These are phyloP conservation scores for Euura lappo DNA, from an alignment of 1,140 invertebrate genomes.

Conservation along the genomic window DNA sequence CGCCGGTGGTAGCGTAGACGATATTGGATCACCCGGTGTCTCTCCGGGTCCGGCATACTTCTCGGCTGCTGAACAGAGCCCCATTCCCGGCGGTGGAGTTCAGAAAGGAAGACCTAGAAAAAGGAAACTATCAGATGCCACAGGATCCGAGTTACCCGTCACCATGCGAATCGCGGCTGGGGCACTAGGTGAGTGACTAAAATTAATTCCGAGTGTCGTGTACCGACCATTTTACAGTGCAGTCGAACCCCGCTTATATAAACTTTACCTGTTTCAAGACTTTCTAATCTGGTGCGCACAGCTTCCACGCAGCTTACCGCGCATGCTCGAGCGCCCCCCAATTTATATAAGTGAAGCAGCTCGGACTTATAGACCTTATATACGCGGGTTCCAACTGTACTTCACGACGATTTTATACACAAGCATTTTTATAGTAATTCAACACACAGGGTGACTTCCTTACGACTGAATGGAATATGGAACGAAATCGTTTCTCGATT, in stretches of 20 bases:
- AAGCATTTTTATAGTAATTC: too few species aligned
- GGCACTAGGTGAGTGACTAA: conserved; percentile 66
- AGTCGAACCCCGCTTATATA: too few species aligned
- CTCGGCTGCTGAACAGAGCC: conserved; percentile 61
- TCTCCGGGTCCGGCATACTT: conserved; percentile 66
- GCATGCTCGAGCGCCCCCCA: not conserved
- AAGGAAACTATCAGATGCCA: conserved; percentile 69
- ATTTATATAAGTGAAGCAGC: too few species aligned
- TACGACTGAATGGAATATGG: too few species aligned
- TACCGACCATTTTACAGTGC: too few species aligned
- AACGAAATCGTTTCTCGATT: conserved; percentile 7
- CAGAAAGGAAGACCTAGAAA: conserved; percentile 87
- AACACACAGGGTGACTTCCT: too few species aligned
- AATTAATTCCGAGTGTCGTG: too few species aligned
- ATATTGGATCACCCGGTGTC: conserved; percentile 64
- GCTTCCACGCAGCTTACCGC: not conserved
- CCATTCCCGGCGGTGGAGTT: conserved; percentile 59
- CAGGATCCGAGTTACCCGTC: conserved; percentile 67
- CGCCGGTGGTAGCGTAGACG: conserved; percentile 64
- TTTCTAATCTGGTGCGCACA: too few species aligned
- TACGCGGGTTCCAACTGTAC: too few species aligned
- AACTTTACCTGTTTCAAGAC: too few species aligned
- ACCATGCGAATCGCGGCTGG: conserved; percentile 75
- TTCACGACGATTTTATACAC: too few species aligned
- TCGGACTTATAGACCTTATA: too few species aligned